Evolutionary conservation across 2,888 invertebrate species (phyloP).

Genomic region (Plusia festucae): DNA sequence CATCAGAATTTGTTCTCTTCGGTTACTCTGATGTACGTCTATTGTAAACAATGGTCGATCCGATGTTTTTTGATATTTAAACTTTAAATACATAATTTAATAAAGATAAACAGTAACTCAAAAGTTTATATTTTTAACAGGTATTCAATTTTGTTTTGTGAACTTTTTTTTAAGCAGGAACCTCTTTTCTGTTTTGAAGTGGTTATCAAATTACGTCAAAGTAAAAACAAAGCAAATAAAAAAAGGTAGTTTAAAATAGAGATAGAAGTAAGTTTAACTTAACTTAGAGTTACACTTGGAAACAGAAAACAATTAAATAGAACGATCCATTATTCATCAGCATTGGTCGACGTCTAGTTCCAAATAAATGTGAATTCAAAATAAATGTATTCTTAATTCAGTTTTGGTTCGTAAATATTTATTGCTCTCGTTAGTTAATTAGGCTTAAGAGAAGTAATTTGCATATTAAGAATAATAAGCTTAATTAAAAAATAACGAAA

Average conservation of each 20-base stretch:
- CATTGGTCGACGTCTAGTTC: not conserved
- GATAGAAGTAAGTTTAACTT: too few species aligned
- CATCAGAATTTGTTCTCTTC: constrained; percentile 36
- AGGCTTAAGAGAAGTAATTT: constrained; percentile 8
- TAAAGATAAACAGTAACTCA: not conserved
- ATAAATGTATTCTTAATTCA: not conserved
- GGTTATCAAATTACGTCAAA: too few species aligned
- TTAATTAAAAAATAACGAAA: constrained; percentile 47
- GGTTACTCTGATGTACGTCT: constrained; percentile 16
- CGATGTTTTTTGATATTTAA: not conserved
- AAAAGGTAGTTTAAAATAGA: too few species aligned
- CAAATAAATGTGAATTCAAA: constrained; percentile 3
- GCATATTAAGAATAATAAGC: constrained; percentile 20
- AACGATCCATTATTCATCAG: not conserved
- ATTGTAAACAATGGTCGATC: not conserved
- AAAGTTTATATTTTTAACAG: not conserved
- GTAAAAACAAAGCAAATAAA: too few species aligned
- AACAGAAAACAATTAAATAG: not conserved
- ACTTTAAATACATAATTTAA: not conserved
- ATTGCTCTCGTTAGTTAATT: constrained; percentile 3
- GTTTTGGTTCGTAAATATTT: constrained; percentile 8
- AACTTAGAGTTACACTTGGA: too few species aligned
- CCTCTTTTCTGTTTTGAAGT: too few species aligned
- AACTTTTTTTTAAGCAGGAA: too few species aligned
- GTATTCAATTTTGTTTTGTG: not conserved